A percentile compares a stretch with the other conserved stretches of the same genome.
Conservation (phyloP, 2,797 vertebrate genomes). For the Odontamblyopus rebecca region DNA sequence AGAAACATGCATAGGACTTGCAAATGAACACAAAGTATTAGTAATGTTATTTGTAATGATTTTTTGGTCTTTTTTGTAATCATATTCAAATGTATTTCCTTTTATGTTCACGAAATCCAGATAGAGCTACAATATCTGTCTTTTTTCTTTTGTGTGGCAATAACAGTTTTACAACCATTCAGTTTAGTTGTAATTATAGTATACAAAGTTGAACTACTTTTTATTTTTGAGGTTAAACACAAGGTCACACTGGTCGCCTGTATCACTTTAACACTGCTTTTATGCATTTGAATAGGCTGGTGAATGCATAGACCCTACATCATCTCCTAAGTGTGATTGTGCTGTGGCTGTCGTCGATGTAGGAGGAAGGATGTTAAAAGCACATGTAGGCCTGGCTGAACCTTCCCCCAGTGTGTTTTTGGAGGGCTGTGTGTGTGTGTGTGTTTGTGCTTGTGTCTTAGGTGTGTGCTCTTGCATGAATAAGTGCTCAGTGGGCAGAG, state of each 20-base stretch:
- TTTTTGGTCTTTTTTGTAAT: too few relatives aligned
- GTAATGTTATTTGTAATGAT: too few relatives aligned
- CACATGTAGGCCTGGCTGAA: conserved; percentile 7
- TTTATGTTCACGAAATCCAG: neutral
- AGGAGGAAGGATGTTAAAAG: conserved; percentile 32
- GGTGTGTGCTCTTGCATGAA: conserved; percentile 49
- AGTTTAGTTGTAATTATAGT: too few relatives aligned
- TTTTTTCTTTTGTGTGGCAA: neutral
- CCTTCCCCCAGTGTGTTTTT: conserved; percentile 36
- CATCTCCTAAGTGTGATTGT: conserved; percentile 26
- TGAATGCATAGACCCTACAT: neutral
- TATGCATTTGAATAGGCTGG: neutral
- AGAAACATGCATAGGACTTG: too few relatives aligned
- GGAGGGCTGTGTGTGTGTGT: conserved; percentile 32
- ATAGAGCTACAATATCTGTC: neutral
- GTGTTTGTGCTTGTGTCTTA: conserved; percentile 19
- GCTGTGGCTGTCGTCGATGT: conserved; percentile 20
- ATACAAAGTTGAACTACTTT: neutral
- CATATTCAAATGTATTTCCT: too few relatives aligned
- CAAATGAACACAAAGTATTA: too few relatives aligned
- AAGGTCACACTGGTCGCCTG: neutral
- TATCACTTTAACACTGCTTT: neutral
- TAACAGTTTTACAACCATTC: too few relatives aligned
- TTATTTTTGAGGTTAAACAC: neutral
- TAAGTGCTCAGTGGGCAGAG: conserved; percentile 18